Base-by-base conservation (phyloP, 2,113 vertebrate species). In the Festucalex cinctus region DNA sequence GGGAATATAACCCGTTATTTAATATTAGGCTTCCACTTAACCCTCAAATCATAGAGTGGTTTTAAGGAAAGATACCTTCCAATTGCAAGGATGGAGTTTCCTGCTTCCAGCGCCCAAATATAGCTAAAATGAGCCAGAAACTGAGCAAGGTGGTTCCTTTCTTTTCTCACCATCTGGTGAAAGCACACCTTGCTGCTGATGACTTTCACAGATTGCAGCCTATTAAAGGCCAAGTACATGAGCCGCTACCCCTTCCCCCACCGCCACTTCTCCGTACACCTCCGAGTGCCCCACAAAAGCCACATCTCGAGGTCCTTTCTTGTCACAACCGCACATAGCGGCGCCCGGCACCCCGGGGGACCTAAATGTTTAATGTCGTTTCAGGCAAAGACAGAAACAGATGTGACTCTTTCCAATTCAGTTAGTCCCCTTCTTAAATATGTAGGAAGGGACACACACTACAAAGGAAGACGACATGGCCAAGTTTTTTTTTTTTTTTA, bases 371-470 rank as follows among this genome's bases (percentile, higher is more conserved):
- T 89, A 84, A 89, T 88, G 86, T 78, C 84, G 85, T 84, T 88
- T 79, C 68, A 84, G 78, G 74, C 80, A 73, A 78, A 86, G 83
- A 76, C 82, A 89, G 89, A 87, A 90, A 88, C 89, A 90, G 84
- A 90, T 89, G 87, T 90, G 74, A 49, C 53, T 63, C 70, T 74
- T 82, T 83, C 83, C 77, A 73, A 88, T 87, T 88, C 68, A 88
- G 86, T 90, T 86, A 88, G 84, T 68, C 68, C 56, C 56, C 71
- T 82, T 84, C 28, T 70, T 70, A 66, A 75, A 76, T 66, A 77
- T 35, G 48, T 69, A 65, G 28, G 56, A 69, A 77, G 69, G 67
- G 64, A 77, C 72, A 75, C 69, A 66, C 77, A 57, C 24, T 65
- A 60, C 28, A 75, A 79, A 76, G 77, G 78, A 72, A 69, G 61